phyloP scores from a whole-genome alignment of 2,888 invertebrate genomes.

The Melinaea marsaeus region DNA sequence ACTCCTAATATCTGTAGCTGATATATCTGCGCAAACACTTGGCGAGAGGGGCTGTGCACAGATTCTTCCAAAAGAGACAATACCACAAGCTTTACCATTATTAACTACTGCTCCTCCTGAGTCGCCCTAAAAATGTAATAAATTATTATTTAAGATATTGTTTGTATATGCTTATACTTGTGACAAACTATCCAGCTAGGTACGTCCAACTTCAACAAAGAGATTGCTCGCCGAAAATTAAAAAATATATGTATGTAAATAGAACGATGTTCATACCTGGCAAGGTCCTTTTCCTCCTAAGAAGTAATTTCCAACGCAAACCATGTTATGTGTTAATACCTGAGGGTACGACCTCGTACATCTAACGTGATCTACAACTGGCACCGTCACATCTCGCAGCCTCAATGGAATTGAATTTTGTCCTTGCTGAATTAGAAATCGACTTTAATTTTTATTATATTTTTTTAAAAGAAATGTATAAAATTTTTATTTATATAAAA shows the following conservation, averaged over 20 bases:
- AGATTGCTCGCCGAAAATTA: background rate
- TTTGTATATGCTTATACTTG: background rate
- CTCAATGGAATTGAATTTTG: slow-evolving; percentile 57
- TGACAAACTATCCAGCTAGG: background rate
- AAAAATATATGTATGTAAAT: background rate
- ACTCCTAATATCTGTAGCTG: slow-evolving; percentile 45
- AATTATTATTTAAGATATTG: background rate
- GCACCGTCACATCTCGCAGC: slow-evolving; percentile 59
- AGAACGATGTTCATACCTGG: slow-evolving; percentile 44
- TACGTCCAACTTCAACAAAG: background rate
- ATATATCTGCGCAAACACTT: slow-evolving; percentile 56
- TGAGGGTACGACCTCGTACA: slow-evolving; percentile 47
- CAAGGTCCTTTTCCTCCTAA: slow-evolving; percentile 61
- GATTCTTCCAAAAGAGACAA: slow-evolving; percentile 59
- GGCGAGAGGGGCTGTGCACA: slow-evolving; percentile 55
- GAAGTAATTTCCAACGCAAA: slow-evolving; percentile 61
- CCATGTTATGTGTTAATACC: slow-evolving; percentile 57
- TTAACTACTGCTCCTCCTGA: slow-evolving; percentile 60
- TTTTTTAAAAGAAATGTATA: background rate
- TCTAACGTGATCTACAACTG: slow-evolving; percentile 48
- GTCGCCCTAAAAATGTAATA: slow-evolving; percentile 46
- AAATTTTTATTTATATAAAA: too few species aligned
- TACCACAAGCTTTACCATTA: slow-evolving; percentile 54
- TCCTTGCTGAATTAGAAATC: slow-evolving; percentile 49
- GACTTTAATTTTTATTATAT: background rate